Evolutionary conservation across 2,888 invertebrate species (phyloP).

Genomic region (Athalia rosae): DNA sequence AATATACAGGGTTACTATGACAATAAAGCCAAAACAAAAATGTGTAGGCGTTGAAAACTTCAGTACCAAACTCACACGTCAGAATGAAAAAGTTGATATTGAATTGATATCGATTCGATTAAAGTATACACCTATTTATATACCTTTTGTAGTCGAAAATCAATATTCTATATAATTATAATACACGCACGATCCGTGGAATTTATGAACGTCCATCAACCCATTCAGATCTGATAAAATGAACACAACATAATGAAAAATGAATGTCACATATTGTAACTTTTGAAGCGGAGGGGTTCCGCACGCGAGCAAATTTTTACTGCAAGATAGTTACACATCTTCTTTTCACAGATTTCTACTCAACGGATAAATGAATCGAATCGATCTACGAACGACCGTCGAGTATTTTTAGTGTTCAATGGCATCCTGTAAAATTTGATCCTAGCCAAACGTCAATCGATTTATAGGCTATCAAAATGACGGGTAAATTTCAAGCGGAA

Average conservation of each 20-base stretch:
- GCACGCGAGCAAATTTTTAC: too few species aligned
- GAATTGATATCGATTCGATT: slow-evolving; percentile 21
- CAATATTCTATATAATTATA: neutral
- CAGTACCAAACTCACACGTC: slow-evolving; percentile 1
- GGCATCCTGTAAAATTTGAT: too few species aligned
- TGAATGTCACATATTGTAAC: too few species aligned
- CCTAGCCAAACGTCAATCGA: neutral
- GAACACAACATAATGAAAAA: too few species aligned
- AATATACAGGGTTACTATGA: slow-evolving; percentile 24
- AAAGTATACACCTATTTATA: neutral
- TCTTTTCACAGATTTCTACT: too few species aligned
- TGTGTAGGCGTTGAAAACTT: neutral
- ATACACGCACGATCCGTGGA: too few species aligned
- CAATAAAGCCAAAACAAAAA: slow-evolving; percentile 28
- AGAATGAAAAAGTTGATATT: neutral
- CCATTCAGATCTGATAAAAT: too few species aligned
- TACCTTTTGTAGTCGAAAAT: neutral
- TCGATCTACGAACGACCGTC: slow-evolving; percentile 3
- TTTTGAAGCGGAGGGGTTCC: too few species aligned
- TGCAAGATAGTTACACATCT: too few species aligned
- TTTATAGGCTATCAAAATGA: slow-evolving; percentile 2
- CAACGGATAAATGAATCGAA: too few species aligned
- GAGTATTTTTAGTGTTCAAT: too few species aligned
- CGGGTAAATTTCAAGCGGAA: slow-evolving; percentile 14
- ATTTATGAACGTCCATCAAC: too few species aligned